Percentiles rank a stretch among this genome's conserved stretches.
Evolutionary conservation across 2,797 vertebrate genomes (phyloP).

Genomic region (Cossypha heuglini): DNA sequence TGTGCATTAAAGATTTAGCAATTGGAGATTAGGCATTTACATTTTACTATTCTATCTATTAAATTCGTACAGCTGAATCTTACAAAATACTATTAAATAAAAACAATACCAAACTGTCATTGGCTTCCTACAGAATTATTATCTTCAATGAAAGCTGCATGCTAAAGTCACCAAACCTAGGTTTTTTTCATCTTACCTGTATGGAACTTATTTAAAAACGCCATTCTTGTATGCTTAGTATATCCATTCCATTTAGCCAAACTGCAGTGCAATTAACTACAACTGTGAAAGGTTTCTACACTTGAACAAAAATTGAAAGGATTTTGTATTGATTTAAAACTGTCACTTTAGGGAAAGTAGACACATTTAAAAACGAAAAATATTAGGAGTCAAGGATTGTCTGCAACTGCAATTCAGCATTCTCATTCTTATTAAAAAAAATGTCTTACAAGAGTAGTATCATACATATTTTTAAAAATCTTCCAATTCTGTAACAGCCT

Average conservation of each 20-base stretch:
- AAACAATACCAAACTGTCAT: neutral
- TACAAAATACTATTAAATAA: neutral
- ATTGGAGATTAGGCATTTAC: neutral
- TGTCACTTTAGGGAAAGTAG: neutral
- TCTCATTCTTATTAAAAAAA: neutral
- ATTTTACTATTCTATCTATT: neutral
- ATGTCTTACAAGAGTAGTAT: neutral
- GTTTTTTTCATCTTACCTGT: neutral
- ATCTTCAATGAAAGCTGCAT: neutral
- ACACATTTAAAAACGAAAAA: neutral
- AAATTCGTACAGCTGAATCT: neutral
- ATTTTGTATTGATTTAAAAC: neutral
- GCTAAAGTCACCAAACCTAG: neutral
- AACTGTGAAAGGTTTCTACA: neutral
- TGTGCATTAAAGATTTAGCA: neutral
- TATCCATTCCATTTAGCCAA: neutral
- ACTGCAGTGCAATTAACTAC: neutral
- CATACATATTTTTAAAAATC: neutral
- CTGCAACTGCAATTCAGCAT: neutral
- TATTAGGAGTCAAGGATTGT: neutral
- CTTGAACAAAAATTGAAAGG: neutral
- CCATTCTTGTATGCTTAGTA: neutral
- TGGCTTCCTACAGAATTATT: neutral
- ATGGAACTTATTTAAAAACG: neutral
- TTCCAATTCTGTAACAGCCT: neutral